A percentile compares a stretch with the other conserved stretches of the same genome.
Conservation (phyloP, 1,140 invertebrate species). For the Zophobas atratus region DNA sequence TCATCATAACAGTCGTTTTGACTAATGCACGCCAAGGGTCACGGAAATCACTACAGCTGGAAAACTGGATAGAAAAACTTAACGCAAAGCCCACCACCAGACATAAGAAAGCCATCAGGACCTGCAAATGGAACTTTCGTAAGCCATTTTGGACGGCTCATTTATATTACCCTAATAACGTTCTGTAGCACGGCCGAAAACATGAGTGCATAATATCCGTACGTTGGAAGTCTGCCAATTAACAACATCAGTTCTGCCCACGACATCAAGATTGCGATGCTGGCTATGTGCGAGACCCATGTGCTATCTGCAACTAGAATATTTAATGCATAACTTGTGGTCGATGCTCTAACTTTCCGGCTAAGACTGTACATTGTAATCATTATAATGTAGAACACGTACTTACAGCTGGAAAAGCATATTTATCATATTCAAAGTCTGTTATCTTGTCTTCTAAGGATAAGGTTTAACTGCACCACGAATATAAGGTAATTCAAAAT, state of each 20-base stretch:
- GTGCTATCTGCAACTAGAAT: conserved; percentile 47
- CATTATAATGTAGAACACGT: too few relatives aligned
- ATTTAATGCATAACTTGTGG: not conserved
- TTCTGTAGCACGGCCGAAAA: conserved; percentile 70
- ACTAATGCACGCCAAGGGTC: conserved; percentile 69
- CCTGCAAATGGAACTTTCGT: conserved; percentile 64
- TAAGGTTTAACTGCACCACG: too few relatives aligned
- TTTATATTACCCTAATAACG: conserved; percentile 67
- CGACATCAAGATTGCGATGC: conserved; percentile 69
- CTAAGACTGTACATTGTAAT: not conserved
- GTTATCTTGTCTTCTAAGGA: too few relatives aligned
- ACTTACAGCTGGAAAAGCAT: too few relatives aligned
- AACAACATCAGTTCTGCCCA: conserved; percentile 73
- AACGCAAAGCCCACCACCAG: conserved; percentile 73
- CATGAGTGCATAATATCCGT: conserved; percentile 71
- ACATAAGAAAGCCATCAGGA: conserved; percentile 70
- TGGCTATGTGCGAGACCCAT: conserved; percentile 68
- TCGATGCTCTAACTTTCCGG: not conserved
- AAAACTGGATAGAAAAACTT: conserved; percentile 72
- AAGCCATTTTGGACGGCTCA: conserved; percentile 43
- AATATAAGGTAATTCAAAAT: too few relatives aligned
- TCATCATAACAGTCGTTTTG: conserved; percentile 75
- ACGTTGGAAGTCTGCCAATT: conserved; percentile 70
- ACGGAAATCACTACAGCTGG: conserved; percentile 67
- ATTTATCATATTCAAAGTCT: too few relatives aligned